Evolutionary conservation across 2,797 vertebrate species (phyloP), one percentile per base, ranked within the genome.

Genomic region (Morus bassanus): DNA sequence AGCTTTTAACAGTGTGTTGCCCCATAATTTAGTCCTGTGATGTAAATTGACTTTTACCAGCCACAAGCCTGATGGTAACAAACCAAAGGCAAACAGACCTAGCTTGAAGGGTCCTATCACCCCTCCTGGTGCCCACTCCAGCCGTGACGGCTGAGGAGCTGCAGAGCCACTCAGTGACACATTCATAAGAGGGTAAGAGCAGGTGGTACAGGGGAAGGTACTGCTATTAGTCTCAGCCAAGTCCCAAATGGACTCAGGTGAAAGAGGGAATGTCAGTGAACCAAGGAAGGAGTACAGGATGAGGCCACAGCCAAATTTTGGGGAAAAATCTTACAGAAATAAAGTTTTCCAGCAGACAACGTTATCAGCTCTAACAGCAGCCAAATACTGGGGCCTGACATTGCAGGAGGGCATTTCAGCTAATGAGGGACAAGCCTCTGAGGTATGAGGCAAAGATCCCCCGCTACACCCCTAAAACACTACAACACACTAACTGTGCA

Each of bases 71-170:
- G n/a, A 88, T 2, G 17, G 31, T 33, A 70, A 64, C 30, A 59
- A 86, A 61, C 30, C 65, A 50, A 74, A 69, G 19, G 57, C 12
- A 61, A 53, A 75, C 13, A n/a, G 48, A 80, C 4, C 23, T 41
- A 5, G 19, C 87, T 45, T 30, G 0, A 0, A 60, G 5, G 37
- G 59, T 84, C 28, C 53, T 23, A 22, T n/a, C 53, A 48, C 0
- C 0, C 17, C 7, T 68, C 39, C 24, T 51, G 28, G 5, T 30
- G 54, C 37, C 53, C 31, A 11, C 30, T 48, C 53, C 24, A 46
- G 59, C 43, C 2, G 0, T 19, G 28, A 68, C 3, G 50, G 54
- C 39, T 51, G 46, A 50, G 65, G 51, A 77, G 60, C 45, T 68
- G 54, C 56, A 60, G 25, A 65, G 33, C 33, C 50, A 53, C 9